Percentiles rank a stretch among this genome's conserved stretches.
Evolutionary conservation across 2,888 invertebrate genomes (phyloP).

Genomic region (Teleiodes luculella): DNA sequence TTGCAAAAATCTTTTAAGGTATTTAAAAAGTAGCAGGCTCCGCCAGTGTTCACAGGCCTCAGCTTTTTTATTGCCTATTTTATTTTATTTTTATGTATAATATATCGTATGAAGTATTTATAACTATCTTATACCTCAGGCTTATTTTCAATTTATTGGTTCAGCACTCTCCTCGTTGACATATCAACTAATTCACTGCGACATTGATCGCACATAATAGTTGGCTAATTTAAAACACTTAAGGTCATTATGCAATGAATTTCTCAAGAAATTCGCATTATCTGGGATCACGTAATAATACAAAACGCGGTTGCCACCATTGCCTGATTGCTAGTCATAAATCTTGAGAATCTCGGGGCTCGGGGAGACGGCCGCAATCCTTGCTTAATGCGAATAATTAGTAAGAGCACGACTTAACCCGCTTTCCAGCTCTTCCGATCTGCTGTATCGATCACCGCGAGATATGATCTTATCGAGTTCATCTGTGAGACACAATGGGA

Average conservation of each 20-base stretch:
- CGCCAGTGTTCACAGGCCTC: too few relatives aligned
- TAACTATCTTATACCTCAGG: too few relatives aligned
- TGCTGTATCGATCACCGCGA: conserved; percentile 59
- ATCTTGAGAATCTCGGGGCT: conserved; percentile 59
- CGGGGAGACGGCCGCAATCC: conserved; percentile 54
- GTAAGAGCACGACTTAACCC: conserved; percentile 69
- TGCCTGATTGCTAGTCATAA: conserved; percentile 60
- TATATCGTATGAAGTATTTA: not conserved
- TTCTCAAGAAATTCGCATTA: conserved; percentile 59
- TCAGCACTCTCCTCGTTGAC: conserved; percentile 15
- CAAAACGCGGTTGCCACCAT: conserved; percentile 45
- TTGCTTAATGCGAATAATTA: conserved; percentile 68
- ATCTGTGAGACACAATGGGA: conserved; percentile 46
- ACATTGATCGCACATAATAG: conserved; percentile 24
- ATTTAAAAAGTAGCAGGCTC: not conserved
- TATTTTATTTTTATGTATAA: too few relatives aligned
- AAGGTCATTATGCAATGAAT: conserved; percentile 49
- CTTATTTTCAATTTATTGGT: not conserved
- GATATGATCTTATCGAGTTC: conserved; percentile 58
- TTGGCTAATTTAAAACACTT: conserved; percentile 59
- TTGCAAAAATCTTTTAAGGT: not conserved
- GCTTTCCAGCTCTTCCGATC: conserved; percentile 65
- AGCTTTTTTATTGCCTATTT: too few relatives aligned
- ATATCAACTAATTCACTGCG: conserved; percentile 15
- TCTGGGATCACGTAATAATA: conserved; percentile 58